These are phyloP conservation scores for Brachynemurus nebulosus DNA, from an alignment of 2,888 invertebrate genomes.

Conservation along the genomic window DNA sequence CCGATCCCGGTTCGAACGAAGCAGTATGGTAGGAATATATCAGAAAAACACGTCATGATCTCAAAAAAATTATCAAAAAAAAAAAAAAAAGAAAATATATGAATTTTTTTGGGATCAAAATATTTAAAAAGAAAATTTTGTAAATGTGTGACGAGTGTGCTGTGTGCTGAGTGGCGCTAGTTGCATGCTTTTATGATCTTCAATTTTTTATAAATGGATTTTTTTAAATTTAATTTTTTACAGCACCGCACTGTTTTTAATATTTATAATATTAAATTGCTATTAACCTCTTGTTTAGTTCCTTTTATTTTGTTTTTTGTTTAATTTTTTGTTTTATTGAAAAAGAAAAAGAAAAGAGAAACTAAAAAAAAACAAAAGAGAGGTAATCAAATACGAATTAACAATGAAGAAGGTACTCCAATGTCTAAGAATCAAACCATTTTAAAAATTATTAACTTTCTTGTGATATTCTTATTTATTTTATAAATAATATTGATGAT, in stretches of 20 bases:
- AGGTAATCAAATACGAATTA: too few species aligned
- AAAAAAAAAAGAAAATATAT: not conserved
- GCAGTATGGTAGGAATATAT: slow-evolving; percentile 87
- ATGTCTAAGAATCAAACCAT: too few species aligned
- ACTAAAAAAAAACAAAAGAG: too few species aligned
- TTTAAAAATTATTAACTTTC: too few species aligned
- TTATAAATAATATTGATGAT: too few species aligned
- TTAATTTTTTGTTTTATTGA: too few species aligned
- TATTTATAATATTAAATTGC: slow-evolving; percentile 33
- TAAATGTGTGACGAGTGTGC: not conserved
- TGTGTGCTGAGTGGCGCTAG: not conserved
- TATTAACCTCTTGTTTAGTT: slow-evolving; percentile 29
- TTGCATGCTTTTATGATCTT: not conserved
- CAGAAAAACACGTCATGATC: too few species aligned
- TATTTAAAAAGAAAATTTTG: not conserved
- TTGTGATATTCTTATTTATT: too few species aligned
- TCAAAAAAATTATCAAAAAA: not conserved
- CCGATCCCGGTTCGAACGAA: slow-evolving; percentile 89
- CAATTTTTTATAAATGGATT: not conserved
- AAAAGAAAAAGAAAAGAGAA: too few species aligned
- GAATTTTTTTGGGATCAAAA: not conserved
- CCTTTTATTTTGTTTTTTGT: slow-evolving; percentile 9
- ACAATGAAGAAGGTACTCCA: too few species aligned
- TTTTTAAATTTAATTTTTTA: slow-evolving; percentile 25
- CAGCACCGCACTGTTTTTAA: slow-evolving; percentile 29